A percentile compares a stretch with the other conserved stretches of the same genome.
Conservation (phyloP, 2,888 invertebrate genomes). For the Stenodema calcarata region DNA sequence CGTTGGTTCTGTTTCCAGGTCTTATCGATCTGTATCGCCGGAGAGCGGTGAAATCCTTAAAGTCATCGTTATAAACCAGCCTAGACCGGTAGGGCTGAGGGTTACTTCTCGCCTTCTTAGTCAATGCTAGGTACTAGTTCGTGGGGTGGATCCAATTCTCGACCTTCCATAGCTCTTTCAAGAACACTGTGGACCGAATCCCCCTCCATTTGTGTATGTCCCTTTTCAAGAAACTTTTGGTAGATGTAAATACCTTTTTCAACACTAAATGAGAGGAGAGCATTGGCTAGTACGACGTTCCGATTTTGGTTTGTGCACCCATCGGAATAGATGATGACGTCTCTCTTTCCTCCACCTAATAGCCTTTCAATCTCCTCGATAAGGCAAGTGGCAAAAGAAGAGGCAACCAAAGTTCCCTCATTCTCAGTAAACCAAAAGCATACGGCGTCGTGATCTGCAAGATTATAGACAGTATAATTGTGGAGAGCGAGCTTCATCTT, state of each 20-base stretch:
- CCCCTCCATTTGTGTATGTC: neutral
- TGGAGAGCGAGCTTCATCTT: neutral
- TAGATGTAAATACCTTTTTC: neutral
- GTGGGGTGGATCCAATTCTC: neutral
- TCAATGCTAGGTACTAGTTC: slow-evolving; percentile 27
- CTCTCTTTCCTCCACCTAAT: neutral
- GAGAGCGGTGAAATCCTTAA: neutral
- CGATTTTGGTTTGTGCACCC: neutral
- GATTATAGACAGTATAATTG: neutral
- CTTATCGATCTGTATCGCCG: slow-evolving; percentile 27
- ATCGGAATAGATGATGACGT: neutral
- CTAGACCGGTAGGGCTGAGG: neutral
- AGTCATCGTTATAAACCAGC: neutral
- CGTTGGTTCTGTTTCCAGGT: slow-evolving; percentile 17
- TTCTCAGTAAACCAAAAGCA: neutral
- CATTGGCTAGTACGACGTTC: neutral
- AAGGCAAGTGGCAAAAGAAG: neutral
- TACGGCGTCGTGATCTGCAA: neutral
- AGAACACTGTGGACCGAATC: neutral
- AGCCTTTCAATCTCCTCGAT: neutral
- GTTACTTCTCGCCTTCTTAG: neutral
- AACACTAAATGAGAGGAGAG: neutral
- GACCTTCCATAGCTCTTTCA: neutral
- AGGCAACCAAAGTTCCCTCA: neutral
- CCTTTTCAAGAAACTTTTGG: neutral